Percentiles rank a stretch among this genome's conserved stretches.
These are phyloP conservation scores for Verasper variegatus DNA, from an alignment of 2,113 vertebrate species.

Conservation along the genomic window DNA sequence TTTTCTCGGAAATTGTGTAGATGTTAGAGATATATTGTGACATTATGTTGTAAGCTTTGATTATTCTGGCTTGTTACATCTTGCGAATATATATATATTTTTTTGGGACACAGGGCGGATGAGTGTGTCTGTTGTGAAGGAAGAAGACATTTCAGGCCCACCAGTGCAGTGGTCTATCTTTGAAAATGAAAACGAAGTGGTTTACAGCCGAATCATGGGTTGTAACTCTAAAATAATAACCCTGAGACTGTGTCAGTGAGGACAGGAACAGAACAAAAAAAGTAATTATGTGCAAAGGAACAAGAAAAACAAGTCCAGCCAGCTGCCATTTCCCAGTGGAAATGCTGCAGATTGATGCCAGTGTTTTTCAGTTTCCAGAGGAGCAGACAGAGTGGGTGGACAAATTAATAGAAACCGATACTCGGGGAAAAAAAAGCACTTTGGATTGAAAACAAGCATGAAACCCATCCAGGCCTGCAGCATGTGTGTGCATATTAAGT, in stretches of 20 bases:
- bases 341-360: slow-evolving; percentile 60
- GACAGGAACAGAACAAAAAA: slow-evolving; percentile 52
- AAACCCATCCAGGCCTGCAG: slow-evolving; percentile 40
- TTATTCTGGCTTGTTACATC: background rate
- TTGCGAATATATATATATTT: slow-evolving; percentile 1
- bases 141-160: slow-evolving; percentile 23
- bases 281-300: slow-evolving; percentile 66
- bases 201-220: slow-evolving; percentile 41
- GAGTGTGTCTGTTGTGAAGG: slow-evolving; percentile 7
- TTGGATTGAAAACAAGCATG: slow-evolving; percentile 49
- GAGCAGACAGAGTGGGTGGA: slow-evolving; percentile 59
- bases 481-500: slow-evolving; percentile 41
- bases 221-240: slow-evolving; percentile 59
- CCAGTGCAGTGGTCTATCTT: slow-evolving; percentile 9
- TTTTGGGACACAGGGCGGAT: slow-evolving; percentile 3
- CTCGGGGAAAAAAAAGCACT: slow-evolving; percentile 19
- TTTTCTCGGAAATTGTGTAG: background rate
- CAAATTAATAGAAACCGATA: slow-evolving; percentile 68
- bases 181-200: slow-evolving; percentile 53
- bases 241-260: slow-evolving; percentile 24
- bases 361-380: slow-evolving; percentile 60
- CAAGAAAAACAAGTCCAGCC: slow-evolving; percentile 68
- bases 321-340: slow-evolving; percentile 64
- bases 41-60: slow-evolving; percentile 31
- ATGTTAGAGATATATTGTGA: slow-evolving; percentile 14